Evolutionary conservation across 2,113 vertebrate genomes (phyloP), one percentile per base, ranked within the genome.

Genomic region (Aythya baeri): DNA sequence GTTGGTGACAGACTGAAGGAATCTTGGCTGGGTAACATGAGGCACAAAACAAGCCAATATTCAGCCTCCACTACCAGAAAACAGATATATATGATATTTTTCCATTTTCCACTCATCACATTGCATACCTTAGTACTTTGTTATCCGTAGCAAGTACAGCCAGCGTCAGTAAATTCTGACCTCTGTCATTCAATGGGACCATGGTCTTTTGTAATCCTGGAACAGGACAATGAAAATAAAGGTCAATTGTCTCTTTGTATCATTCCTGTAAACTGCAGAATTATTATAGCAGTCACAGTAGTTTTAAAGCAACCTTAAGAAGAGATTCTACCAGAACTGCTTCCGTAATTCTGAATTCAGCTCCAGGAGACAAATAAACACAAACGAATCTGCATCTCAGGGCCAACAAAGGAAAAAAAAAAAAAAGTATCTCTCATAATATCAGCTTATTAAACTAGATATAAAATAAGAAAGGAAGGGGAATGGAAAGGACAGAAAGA

Each of bases 231-330:
- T 49, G 62, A 91, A 95, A 83, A 92, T 81, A 96, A 95, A 94
- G 78, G 84, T 94, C 90, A 91, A 8, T 89, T 95, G 91, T 95
- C 94, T 97, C 86, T 76, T 71, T 82, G 34, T 34, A 88, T 94
- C 43, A 83, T 80, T 91, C 62, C 55, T 68, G 57, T 86, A 88
- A 96, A 86, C 67, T 26, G n/a, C 72, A 86, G 72, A 26, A 75
- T 63, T 74, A 41, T 63, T 77, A 88, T 38, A 74, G 46, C 8
- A 2, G 81, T 81, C 55, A 57, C 44, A n/a, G 84, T 78, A 76
- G 32, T 86, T 95, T 95, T 83, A 77, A 96, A 77, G 17, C 29
- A 88, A 88, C 8, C 5, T 50, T 41, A 66, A 67, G 65, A 62
- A 89, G 21, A 71, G 27, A 74, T 66, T 86, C 76, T 90, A 36